These are phyloP conservation scores for Hirudinaria manillensis DNA, from an alignment of 2,888 invertebrate genomes.

Conservation along the genomic window DNA sequence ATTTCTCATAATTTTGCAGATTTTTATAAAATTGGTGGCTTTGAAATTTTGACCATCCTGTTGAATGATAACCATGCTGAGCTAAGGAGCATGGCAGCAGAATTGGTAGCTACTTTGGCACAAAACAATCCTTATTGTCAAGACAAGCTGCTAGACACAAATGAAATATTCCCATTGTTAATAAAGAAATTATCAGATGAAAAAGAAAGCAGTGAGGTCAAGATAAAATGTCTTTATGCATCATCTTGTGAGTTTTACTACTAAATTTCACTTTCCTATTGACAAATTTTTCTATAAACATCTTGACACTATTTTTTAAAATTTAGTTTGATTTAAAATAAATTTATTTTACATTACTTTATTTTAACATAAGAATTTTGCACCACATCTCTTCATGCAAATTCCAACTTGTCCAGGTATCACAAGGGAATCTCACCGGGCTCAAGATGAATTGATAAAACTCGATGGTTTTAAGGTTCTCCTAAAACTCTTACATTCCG, in stretches of 20 bases:
- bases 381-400: too few relatives aligned
- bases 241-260: constrained; percentile 65
- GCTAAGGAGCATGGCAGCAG: constrained; percentile 64
- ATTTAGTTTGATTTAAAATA: background rate
- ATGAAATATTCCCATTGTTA: constrained; percentile 63
- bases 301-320: background rate
- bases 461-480: constrained; percentile 66
- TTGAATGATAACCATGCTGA: constrained; percentile 62
- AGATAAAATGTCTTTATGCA: constrained; percentile 70
- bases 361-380: too few relatives aligned
- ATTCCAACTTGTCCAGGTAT: background rate
- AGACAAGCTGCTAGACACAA: constrained; percentile 61
- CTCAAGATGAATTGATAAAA: constrained; percentile 59
- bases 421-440: background rate
- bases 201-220: constrained; percentile 60
- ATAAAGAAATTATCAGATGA: constrained; percentile 61
- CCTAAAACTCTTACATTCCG: constrained; percentile 61
- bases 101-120: constrained; percentile 69
- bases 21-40: constrained; percentile 78
- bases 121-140: constrained; percentile 84
- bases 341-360: too few relatives aligned
- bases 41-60: constrained; percentile 66
- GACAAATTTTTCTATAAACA: background rate
- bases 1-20: constrained; percentile 56
- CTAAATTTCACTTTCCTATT: background rate